Base-by-base conservation (phyloP, 2,888 invertebrate genomes). In the Gibbula magus region DNA sequence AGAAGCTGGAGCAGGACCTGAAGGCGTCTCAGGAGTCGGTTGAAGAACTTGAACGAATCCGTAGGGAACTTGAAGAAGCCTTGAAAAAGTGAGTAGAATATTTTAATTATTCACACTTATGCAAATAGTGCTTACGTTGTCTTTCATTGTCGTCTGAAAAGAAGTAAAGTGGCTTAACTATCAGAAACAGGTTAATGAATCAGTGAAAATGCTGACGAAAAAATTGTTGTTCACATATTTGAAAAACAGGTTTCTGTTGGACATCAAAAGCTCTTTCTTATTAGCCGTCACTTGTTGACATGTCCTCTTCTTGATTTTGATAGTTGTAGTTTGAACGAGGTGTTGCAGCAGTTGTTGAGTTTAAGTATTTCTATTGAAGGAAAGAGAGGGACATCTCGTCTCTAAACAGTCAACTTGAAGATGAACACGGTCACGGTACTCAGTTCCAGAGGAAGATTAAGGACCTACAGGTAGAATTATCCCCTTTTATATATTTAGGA, bases 1-100 rank as follows among this genome's bases (percentile, higher is more conserved):
- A 98, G 94, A 99, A 99, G 95, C 96, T 98, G 90, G 99, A 99
- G 94, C 98, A 98, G 87, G 99, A 99, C 95, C 96, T 99, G 93
- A 99, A 99, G 95, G 96, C 88, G 81, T 91, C 92, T 51, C 93
- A 93, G 85, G 92, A 92, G 81, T 89, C 90, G 22, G 91, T 93
- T 20, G 93, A 93, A 82, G 93, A 93, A 66, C 88, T 93, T n/a
- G 93, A 93, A 85, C 87, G 91, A 51, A 88, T 89, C 81, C 93
- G 92, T 86, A 88, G 91, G 54, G 92, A 87, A 54, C 84, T 87
- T 74, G 87, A 87, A 83, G 82, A 92, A 87, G 85, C 84, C 85
- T 39, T 90, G 85, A 89, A 77, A 83, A 94, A 91, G 84, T 84
- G 25, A 39, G 79, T 16, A 18, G 8, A n/a, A 25, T 56, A 10